Conservation (phyloP, 2,888 invertebrate genomes). For the Pollenia angustigena region DNA sequence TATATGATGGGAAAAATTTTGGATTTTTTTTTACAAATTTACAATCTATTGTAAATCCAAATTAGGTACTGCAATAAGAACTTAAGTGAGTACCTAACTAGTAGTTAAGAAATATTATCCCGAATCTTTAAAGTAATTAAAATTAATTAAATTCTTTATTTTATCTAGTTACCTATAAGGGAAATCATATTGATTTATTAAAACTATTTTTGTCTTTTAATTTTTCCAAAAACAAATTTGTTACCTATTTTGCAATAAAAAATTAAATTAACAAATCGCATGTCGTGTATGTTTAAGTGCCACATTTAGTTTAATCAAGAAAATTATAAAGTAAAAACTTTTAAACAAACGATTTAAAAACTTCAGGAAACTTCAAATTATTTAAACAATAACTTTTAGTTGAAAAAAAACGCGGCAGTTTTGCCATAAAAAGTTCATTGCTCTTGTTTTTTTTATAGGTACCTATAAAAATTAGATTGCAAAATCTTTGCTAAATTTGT, state of each 20-base stretch:
- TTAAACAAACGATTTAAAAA: not conserved
- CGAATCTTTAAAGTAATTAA: conserved; percentile 58
- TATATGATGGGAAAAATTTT: conserved; percentile 67
- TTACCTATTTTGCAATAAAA: not conserved
- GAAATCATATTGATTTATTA: conserved; percentile 48
- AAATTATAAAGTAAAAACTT: conserved; percentile 2
- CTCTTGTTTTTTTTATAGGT: conserved; percentile 33
- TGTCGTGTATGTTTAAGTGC: conserved; percentile 33
- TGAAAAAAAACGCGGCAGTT: conserved; percentile 4
- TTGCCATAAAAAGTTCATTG: conserved; percentile 51
- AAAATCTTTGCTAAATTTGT: conserved; percentile 59
- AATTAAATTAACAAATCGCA: conserved; percentile 39
- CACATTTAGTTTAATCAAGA: conserved; percentile 44
- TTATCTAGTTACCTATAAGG: conserved; percentile 21
- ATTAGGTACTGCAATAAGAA: not conserved
- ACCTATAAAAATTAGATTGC: conserved; percentile 9
- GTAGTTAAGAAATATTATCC: not conserved
- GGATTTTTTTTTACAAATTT: conserved; percentile 44
- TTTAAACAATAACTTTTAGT: not conserved
- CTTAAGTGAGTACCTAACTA: not conserved
- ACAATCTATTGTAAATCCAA: conserved; percentile 67
- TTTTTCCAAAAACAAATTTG: not conserved
- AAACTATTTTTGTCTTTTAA: not conserved
- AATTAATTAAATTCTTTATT: conserved; percentile 28
- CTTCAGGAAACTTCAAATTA: conserved; percentile 1